phyloP scores from a whole-genome alignment of 2,113 vertebrate species.

The Oncorhynchus kisutch region DNA sequence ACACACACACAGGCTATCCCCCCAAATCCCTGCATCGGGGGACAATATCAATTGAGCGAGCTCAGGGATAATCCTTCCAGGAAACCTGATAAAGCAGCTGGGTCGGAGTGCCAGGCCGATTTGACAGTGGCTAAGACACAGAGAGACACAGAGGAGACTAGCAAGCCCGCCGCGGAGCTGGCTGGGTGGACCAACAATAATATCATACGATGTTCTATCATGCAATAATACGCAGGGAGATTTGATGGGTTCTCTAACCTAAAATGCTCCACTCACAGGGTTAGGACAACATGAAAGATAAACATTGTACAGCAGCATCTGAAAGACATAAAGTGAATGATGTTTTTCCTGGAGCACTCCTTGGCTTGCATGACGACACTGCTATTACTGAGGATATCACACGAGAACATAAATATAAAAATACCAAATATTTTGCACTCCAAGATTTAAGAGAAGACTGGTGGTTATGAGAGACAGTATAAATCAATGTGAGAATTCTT shows the following conservation, averaged over 20 bases:
- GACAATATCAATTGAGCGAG: slow-evolving; percentile 4
- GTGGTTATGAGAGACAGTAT: neutral
- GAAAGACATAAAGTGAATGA: no score
- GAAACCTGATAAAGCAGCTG: slow-evolving; percentile 13
- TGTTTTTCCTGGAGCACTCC: neutral
- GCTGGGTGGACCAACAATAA: neutral
- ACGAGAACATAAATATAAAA: neutral
- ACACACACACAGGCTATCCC: neutral
- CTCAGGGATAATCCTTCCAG: slow-evolving; percentile 24
- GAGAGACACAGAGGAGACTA: neutral
- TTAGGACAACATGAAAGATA: neutral
- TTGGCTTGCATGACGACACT: neutral
- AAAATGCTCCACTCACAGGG: neutral
- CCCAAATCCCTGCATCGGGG: neutral
- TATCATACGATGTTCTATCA: neutral
- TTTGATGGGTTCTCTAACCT: no score
- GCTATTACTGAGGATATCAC: neutral
- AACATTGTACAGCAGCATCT: neutral
- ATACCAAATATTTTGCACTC: neutral
- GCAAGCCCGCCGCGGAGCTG: neutral
- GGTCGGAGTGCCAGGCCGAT: neutral
- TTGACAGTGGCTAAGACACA: slow-evolving; percentile 13
- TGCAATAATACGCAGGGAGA: neutral
- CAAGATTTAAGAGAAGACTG: neutral
- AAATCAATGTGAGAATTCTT: neutral